Evolutionary conservation across 2,797 vertebrate species (phyloP).

Genomic region (Ispidina picta): DNA sequence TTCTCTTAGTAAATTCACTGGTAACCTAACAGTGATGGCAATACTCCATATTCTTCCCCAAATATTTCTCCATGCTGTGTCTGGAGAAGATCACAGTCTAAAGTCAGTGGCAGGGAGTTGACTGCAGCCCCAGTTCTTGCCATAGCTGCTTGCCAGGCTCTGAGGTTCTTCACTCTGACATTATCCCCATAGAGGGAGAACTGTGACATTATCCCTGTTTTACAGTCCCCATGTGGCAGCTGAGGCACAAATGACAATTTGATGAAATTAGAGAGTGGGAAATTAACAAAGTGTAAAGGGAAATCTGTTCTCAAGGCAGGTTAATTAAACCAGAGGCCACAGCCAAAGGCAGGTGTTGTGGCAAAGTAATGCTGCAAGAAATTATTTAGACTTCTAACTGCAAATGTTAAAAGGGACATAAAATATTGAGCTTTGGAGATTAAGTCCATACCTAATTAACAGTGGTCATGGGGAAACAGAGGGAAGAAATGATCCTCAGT

Average conservation of each 20-base stretch:
- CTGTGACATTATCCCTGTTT: neutral
- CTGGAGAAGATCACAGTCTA: neutral
- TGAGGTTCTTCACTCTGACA: neutral
- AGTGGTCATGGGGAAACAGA: neutral
- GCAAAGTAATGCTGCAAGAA: neutral
- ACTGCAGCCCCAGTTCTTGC: neutral
- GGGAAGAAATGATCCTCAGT: neutral
- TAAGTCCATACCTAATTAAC: neutral
- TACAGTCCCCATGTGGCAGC: neutral
- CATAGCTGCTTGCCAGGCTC: neutral
- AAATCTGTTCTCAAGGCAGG: neutral
- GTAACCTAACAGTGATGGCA: neutral
- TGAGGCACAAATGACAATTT: neutral
- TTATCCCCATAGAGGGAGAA: neutral
- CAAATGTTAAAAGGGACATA: neutral
- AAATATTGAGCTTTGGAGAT: neutral
- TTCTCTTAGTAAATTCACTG: neutral
- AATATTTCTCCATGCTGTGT: neutral
- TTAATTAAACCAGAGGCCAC: slow-evolving; percentile 27
- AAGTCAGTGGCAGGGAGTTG: neutral
- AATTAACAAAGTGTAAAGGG: slow-evolving; percentile 21
- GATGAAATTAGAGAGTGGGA: slow-evolving; percentile 7
- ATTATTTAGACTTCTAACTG: neutral
- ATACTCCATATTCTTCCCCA: too few relatives aligned
- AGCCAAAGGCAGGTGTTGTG: neutral